Base-by-base conservation (phyloP, 2,113 vertebrate species). In the Eurypyga helias region DNA sequence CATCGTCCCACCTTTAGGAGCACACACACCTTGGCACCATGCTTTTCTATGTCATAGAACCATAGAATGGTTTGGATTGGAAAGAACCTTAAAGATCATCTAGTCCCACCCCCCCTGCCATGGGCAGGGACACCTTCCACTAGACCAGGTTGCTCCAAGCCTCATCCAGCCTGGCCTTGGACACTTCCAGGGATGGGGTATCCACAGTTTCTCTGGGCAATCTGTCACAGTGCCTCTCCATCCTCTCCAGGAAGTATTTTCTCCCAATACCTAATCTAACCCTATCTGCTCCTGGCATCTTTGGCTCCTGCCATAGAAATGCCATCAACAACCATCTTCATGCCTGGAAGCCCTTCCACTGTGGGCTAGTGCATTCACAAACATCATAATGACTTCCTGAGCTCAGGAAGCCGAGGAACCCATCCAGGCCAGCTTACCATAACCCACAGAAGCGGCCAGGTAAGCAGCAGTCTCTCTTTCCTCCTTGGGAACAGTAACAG, bases 281-380 rank as follows among this genome's bases (percentile, higher is more conserved):
- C 12, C 41, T 41, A 41, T 12, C 41, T 41, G 41, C 41, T 41
- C 41, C 41, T 41, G 41, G 41, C 12, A 45, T 13, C 71, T 83
- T 67, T 64, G 51, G 67, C 38, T 72, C 33, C 52, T 55, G 33
- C 7, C 48, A 13, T 8, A 7, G 0, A 1, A 76, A 62, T 43
- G 28, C 23, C 28, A 26, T 9, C 52, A 77, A 62, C 31, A 71
- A 38, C 21, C 48, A 29, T 7, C 26, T 51, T 21, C 25, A 7
- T 25, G 38, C 34, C n/a, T 58, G 31, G 60, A 84, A 84, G 38
- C 23, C 38, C 26, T 51, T 52, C 24, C 13, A 52, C 8, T 4
- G 0, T 0, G 33, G 0, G 3, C 1, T 3, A 77, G 19, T 25
- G 17, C 34, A 29, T 60, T 67, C 29, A 49, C 31, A 62, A 6